Evolutionary conservation across 2,797 vertebrate genomes (phyloP).

Genomic region (Linurgus olivaceus): DNA sequence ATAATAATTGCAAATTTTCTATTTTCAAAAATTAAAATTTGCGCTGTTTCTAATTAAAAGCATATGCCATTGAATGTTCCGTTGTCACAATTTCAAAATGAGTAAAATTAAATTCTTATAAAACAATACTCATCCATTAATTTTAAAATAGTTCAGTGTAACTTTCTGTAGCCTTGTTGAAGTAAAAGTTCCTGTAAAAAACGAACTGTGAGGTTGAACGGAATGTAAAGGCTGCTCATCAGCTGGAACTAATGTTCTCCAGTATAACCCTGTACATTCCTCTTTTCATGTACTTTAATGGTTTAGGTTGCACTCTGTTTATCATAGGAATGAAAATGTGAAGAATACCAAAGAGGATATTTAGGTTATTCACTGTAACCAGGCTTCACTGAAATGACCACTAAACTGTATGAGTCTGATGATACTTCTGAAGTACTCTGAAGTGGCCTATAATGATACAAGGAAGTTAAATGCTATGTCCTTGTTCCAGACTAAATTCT

Average conservation of each 20-base stretch:
- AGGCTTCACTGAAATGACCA: neutral
- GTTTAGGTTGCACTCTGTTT: neutral
- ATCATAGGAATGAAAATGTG: neutral
- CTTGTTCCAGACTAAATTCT: neutral
- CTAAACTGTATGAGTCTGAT: neutral
- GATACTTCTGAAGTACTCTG: neutral
- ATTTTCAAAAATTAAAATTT: neutral
- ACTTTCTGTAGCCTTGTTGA: neutral
- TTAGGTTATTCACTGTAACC: neutral
- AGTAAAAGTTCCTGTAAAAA: neutral
- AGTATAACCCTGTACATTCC: neutral
- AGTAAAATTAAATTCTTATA: neutral
- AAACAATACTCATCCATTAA: neutral
- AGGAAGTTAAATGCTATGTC: neutral
- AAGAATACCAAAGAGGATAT: neutral
- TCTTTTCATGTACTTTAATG: neutral
- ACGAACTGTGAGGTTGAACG: neutral
- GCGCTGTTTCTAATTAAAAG: neutral
- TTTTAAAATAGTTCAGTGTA: neutral
- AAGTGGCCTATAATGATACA: neutral
- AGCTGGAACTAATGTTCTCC: neutral
- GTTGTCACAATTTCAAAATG: neutral
- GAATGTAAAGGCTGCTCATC: neutral
- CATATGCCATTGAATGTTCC: neutral
- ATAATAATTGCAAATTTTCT: neutral